phyloP scores from a whole-genome alignment of 2,797 vertebrate genomes.

The Thaleichthys pacificus region DNA sequence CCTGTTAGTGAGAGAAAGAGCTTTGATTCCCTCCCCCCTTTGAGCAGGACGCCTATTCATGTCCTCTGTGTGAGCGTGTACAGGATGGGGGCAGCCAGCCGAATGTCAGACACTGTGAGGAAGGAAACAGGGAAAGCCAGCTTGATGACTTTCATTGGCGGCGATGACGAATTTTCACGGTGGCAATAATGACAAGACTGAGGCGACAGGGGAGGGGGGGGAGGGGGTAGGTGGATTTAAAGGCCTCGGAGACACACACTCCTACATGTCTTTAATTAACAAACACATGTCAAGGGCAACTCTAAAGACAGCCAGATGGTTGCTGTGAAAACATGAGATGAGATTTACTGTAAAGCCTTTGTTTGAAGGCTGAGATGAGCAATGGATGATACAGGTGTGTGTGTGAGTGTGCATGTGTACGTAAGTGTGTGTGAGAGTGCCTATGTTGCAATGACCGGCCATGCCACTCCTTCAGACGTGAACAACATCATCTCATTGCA shows the following conservation, averaged over 20 bases:
- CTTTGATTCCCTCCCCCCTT: conserved; percentile 62
- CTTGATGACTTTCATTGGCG: conserved; percentile 64
- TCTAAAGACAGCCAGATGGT: conserved; percentile 21
- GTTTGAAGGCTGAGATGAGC: neutral
- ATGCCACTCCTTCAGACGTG: neutral
- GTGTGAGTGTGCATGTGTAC: neutral
- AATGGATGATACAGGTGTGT: neutral
- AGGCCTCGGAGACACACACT: conserved; percentile 36
- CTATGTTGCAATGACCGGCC: neutral
- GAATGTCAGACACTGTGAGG: conserved; percentile 2
- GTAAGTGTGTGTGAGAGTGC: no score
- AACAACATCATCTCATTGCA: neutral
- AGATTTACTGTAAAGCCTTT: neutral
- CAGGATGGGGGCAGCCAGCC: conserved; percentile 51
- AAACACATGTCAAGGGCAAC: conserved; percentile 36
- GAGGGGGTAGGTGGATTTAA: conserved; percentile 31
- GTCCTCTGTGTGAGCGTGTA: conserved; percentile 53
- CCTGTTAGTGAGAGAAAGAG: conserved; percentile 47
- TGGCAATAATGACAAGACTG: conserved; percentile 35
- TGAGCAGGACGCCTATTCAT: conserved; percentile 65
- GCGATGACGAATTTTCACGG: conserved; percentile 49
- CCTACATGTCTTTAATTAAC: conserved; percentile 57
- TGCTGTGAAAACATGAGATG: conserved; percentile 25
- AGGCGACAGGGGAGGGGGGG: conserved; percentile 19
- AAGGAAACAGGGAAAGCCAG: conserved; percentile 32